Evolutionary conservation across 2,797 vertebrate genomes (phyloP).

Genomic region (Pteronotus mesoamericanus): DNA sequence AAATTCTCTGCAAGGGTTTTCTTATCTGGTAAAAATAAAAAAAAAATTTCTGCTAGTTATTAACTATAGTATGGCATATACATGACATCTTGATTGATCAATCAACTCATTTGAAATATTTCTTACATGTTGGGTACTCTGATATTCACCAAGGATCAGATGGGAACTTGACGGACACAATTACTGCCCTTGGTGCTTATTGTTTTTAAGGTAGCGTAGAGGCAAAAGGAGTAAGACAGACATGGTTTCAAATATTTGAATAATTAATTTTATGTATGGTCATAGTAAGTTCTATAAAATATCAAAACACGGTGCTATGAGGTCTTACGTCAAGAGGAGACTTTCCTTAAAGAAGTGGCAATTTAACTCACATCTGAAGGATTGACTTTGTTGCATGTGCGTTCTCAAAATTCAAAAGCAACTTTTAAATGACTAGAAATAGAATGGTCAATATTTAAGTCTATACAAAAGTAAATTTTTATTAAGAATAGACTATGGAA

Average conservation of each 20-base stretch:
- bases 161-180: background rate
- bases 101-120: background rate
- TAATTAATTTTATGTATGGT: background rate
- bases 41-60: background rate
- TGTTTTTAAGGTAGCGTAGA: background rate
- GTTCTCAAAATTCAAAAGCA: background rate
- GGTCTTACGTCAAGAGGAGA: background rate
- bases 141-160: background rate
- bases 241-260: background rate
- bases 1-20: background rate
- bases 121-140: background rate
- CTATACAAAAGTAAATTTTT: background rate
- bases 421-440: background rate
- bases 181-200: background rate
- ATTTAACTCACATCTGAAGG: background rate
- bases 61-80: background rate
- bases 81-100: background rate
- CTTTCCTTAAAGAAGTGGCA: background rate
- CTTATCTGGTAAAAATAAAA: background rate
- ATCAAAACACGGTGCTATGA: background rate
- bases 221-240: background rate
- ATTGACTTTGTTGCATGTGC: background rate
- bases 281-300: background rate
- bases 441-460: background rate
- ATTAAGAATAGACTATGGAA: background rate